Percentiles rank a stretch among this genome's conserved stretches.
These are phyloP conservation scores for Heteromurus nitidus DNA, from an alignment of 2,888 invertebrate genomes.

Conservation along the genomic window DNA sequence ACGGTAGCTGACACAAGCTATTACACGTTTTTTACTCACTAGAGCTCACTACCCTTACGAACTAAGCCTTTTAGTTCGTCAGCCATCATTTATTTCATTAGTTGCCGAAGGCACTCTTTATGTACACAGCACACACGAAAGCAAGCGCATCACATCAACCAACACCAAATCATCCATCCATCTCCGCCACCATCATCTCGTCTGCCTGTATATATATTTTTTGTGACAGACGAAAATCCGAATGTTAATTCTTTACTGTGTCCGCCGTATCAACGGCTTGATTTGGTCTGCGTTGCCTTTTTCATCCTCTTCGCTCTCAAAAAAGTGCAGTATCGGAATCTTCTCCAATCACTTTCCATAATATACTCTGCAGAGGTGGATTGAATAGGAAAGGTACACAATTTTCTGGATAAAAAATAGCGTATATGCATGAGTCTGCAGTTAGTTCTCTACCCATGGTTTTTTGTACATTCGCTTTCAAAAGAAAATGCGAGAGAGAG, in stretches of 20 bases:
- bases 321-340: slow-evolving; percentile 17
- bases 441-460: not conserved
- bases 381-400: not conserved
- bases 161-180: slow-evolving; percentile 24
- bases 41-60: not conserved
- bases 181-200: not conserved
- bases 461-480: not conserved
- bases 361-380: not conserved
- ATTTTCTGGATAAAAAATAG: slow-evolving; percentile 16
- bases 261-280: slow-evolving; percentile 26
- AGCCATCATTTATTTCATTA: slow-evolving; percentile 7
- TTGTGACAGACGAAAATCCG: slow-evolving; percentile 2
- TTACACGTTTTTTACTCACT: slow-evolving; percentile 34
- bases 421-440: not conserved
- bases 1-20: slow-evolving; percentile 41
- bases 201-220: not conserved
- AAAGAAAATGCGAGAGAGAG: not conserved
- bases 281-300: slow-evolving; percentile 17
- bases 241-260: slow-evolving; percentile 9
- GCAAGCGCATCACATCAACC: too few species aligned
- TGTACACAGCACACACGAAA: too few species aligned
- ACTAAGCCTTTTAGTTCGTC: not conserved
- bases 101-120: slow-evolving; percentile 18
- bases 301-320: too few species aligned
- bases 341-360: not conserved